Evolutionary conservation across 1,140 invertebrate genomes (phyloP).

Genomic region (Dermatophagoides farinae): DNA sequence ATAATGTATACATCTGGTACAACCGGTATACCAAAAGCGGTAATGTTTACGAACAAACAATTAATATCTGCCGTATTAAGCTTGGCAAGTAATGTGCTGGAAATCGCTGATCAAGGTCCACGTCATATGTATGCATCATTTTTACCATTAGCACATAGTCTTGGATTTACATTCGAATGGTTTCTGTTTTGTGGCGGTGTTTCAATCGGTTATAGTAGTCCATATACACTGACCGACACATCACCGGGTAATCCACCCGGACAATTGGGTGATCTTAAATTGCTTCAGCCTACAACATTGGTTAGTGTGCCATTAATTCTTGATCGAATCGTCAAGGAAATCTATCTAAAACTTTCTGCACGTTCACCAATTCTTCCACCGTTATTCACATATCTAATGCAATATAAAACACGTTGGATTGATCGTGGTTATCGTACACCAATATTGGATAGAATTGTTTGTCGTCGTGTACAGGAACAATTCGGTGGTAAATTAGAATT

Average conservation of each 20-base stretch:
- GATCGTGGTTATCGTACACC: slow-evolving; percentile 14
- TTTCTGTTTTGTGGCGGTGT: slow-evolving; percentile 36
- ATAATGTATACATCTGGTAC: slow-evolving; percentile 23
- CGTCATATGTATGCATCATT: slow-evolving; percentile 75
- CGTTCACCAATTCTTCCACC: background rate
- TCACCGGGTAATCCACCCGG: slow-evolving; percentile 21
- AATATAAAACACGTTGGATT: slow-evolving; percentile 15
- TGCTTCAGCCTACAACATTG: slow-evolving; percentile 58
- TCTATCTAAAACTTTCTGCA: slow-evolving; percentile 28
- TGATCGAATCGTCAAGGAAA: slow-evolving; percentile 27
- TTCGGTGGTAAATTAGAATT: slow-evolving; percentile 66
- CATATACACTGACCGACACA: slow-evolving; percentile 80
- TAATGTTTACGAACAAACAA: slow-evolving; percentile 18
- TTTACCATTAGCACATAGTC: slow-evolving; percentile 87
- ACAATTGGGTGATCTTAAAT: slow-evolving; percentile 19
- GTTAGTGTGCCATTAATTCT: slow-evolving; percentile 58
- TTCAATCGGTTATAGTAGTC: slow-evolving; percentile 85
- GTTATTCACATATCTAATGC: slow-evolving; percentile 12
- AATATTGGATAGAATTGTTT: slow-evolving; percentile 14
- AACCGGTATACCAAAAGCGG: slow-evolving; percentile 22
- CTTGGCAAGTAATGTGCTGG: slow-evolving; percentile 50
- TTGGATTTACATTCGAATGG: slow-evolving; percentile 43
- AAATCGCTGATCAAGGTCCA: slow-evolving; percentile 19
- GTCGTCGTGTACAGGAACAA: slow-evolving; percentile 43
- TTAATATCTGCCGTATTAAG: slow-evolving; percentile 49